Evolutionary conservation across 2,888 invertebrate species (phyloP).

Genomic region (Dynastes hyllus): DNA sequence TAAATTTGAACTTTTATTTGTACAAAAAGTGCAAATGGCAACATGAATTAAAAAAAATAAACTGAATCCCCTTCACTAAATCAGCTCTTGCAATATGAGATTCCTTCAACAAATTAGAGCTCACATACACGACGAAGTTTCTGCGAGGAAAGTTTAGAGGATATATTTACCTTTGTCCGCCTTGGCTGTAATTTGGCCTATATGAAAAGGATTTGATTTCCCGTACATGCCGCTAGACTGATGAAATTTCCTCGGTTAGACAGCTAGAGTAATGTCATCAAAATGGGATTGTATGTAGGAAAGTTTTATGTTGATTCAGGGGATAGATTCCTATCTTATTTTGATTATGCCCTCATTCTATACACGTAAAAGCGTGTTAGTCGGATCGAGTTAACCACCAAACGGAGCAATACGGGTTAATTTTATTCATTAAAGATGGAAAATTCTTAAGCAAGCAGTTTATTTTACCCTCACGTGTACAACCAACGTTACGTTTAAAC

Average conservation of each 20-base stretch:
- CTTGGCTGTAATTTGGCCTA: neutral
- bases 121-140: too few relatives aligned
- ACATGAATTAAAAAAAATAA: too few relatives aligned
- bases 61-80: too few relatives aligned
- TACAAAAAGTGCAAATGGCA: too few relatives aligned
- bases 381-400: neutral
- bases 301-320: constrained; percentile 5
- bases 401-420: neutral
- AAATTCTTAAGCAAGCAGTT: too few relatives aligned
- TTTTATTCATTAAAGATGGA: too few relatives aligned
- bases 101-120: too few relatives aligned
- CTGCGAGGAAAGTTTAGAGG: too few relatives aligned
- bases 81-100: too few relatives aligned
- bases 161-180: neutral
- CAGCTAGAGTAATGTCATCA: neutral
- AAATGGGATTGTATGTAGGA: neutral
- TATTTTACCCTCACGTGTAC: too few relatives aligned
- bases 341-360: neutral
- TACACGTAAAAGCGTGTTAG: neutral
- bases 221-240: neutral
- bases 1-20: too few relatives aligned
- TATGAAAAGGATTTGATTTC: neutral
- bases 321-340: constrained; percentile 1
- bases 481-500: too few relatives aligned
- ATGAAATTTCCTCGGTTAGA: neutral